Conservation (phyloP, 2,113 vertebrate species). For the Phalacrocorax pelagicus region DNA sequence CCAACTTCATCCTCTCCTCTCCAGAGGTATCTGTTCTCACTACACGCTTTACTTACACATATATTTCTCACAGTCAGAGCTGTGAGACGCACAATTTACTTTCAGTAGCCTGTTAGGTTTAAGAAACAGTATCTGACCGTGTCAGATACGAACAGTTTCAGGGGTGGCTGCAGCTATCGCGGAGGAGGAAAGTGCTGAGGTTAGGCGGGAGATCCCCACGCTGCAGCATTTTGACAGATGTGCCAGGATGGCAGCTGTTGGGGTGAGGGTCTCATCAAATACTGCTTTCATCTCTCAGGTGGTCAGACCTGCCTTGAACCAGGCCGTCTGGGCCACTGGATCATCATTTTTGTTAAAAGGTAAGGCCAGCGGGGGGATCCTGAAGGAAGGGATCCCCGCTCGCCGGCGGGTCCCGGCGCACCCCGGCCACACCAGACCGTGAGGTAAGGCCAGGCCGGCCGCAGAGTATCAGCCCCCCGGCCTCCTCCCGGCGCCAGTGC, state of each 20-base stretch:
- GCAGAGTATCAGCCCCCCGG: accelerated
- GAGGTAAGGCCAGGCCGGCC: too few relatives aligned
- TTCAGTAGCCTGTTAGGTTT: background rate
- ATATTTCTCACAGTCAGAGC: background rate
- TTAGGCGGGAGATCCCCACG: accelerated
- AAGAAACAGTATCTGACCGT: background rate
- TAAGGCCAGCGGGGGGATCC: accelerated
- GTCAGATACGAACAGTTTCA: background rate
- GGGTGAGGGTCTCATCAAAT: background rate
- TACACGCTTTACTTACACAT: background rate
- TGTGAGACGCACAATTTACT: background rate
- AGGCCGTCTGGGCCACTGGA: background rate
- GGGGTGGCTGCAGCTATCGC: too few relatives aligned
- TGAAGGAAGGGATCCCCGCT: background rate
- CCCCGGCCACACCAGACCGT: background rate
- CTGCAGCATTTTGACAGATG: background rate
- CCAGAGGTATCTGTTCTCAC: background rate
- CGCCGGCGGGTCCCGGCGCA: accelerated
- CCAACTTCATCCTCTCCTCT: background rate
- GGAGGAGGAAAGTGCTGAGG: too few relatives aligned
- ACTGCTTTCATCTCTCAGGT: background rate
- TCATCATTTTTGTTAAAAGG: background rate
- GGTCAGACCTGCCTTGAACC: background rate
- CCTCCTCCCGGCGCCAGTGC: accelerated
- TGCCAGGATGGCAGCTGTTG: too few relatives aligned